These are phyloP conservation scores for Nephrotoma guestfalica DNA, from an alignment of 2,888 invertebrate genomes.

Conservation along the genomic window DNA sequence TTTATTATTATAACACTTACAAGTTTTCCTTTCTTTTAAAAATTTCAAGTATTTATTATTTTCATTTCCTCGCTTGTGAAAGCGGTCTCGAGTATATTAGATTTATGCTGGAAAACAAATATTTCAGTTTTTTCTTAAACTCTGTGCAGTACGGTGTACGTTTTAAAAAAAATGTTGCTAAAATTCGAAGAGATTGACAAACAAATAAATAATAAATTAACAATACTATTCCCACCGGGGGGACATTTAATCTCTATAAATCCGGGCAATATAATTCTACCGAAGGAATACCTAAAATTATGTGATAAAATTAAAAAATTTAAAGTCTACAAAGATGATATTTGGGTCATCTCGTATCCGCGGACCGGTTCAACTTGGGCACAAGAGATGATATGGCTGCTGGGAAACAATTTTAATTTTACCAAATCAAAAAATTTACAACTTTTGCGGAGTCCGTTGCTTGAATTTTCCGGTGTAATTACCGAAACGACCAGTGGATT, in stretches of 20 bases:
- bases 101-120: neutral
- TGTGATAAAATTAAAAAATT: slow-evolving; percentile 56
- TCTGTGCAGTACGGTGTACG: neutral
- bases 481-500: slow-evolving; percentile 40
- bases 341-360: slow-evolving; percentile 80
- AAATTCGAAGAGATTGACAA: slow-evolving; percentile 43
- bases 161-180: neutral
- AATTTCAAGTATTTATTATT: neutral
- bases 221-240: slow-evolving; percentile 51
- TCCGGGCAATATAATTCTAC: slow-evolving; percentile 55
- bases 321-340: slow-evolving; percentile 57
- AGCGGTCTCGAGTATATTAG: neutral
- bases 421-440: slow-evolving; percentile 47
- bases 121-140: neutral
- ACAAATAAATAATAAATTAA: slow-evolving; percentile 42
- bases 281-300: slow-evolving; percentile 50
- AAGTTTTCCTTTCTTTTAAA: neutral
- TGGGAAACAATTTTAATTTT: slow-evolving; percentile 65
- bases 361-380: slow-evolving; percentile 92
- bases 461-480: slow-evolving; percentile 54
- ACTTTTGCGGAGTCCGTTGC: slow-evolving; percentile 48
- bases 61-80: neutral
- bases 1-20: neutral
- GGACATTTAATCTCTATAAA: slow-evolving; percentile 39
- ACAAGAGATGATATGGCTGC: slow-evolving; percentile 87